phyloP scores from a whole-genome alignment of 2,113 vertebrate species.

The Helogale parvula region DNA sequence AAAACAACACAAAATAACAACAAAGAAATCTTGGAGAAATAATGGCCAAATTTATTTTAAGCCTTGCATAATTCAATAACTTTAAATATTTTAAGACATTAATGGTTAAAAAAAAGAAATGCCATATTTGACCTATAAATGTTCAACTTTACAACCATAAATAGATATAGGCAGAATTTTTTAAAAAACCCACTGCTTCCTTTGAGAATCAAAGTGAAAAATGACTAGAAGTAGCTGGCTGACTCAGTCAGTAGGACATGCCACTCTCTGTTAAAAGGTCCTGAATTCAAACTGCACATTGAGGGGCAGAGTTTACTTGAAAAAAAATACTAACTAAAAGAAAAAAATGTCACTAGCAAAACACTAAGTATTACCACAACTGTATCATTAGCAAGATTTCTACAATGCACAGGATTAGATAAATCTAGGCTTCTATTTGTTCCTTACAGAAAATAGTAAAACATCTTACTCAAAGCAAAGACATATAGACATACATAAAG shows the following conservation, averaged over 20 bases:
- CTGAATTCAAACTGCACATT: background rate
- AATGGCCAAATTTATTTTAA: slow-evolving; percentile 21
- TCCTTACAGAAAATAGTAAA: background rate
- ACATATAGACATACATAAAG: background rate
- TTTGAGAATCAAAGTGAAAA: slow-evolving; percentile 30
- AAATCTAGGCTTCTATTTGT: background rate
- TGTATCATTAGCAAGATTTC: background rate
- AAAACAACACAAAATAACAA: slow-evolving; percentile 44
- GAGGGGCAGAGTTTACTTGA: background rate
- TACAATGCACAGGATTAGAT: background rate
- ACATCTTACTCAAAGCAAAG: background rate
- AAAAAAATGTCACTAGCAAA: background rate
- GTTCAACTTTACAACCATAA: slow-evolving; percentile 7
- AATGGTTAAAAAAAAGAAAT: background rate
- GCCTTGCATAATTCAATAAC: background rate
- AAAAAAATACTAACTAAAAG: background rate
- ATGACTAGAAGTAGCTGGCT: background rate
- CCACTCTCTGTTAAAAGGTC: background rate
- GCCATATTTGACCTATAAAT: background rate
- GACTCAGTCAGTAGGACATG: background rate
- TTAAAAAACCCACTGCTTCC: background rate
- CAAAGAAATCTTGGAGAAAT: slow-evolving; percentile 7
- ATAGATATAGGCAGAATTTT: background rate
- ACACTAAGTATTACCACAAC: background rate
- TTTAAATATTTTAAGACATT: slow-evolving; percentile 40